Evolutionary conservation across 2,888 invertebrate genomes (phyloP).

Genomic region (Plebejus anna): DNA sequence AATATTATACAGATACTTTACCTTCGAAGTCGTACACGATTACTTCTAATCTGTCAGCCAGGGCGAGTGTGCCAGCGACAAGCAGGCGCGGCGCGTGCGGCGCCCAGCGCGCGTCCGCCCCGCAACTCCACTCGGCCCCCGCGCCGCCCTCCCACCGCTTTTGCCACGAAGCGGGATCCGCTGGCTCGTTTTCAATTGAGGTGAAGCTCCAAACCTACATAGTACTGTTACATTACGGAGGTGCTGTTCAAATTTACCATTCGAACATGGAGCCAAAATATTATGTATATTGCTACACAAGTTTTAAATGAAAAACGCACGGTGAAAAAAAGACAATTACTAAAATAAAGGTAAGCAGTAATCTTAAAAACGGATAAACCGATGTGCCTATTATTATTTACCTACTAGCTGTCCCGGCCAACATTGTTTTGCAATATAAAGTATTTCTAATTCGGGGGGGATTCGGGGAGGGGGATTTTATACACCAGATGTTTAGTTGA

Average conservation of each 20-base stretch:
- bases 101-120: conserved; percentile 43
- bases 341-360: too few species aligned
- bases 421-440: too few species aligned
- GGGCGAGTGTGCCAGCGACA: conserved; percentile 52
- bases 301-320: too few species aligned
- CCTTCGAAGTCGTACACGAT: conserved; percentile 48
- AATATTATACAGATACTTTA: conserved; percentile 31
- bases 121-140: conserved; percentile 37
- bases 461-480: too few species aligned
- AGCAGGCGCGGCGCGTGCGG: conserved; percentile 48
- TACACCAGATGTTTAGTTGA: too few species aligned
- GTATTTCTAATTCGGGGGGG: too few species aligned
- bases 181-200: not conserved
- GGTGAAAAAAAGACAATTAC: too few species aligned
- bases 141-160: conserved; percentile 33
- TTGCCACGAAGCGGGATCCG: conserved; percentile 12
- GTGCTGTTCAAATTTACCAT: not conserved
- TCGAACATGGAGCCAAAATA: not conserved
- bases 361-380: too few species aligned
- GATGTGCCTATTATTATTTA: too few species aligned
- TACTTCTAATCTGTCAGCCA: conserved; percentile 55
- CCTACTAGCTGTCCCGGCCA: too few species aligned
- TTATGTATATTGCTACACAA: too few species aligned
- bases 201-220: not conserved
- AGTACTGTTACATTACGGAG: not conserved